Percentiles rank a stretch among this genome's conserved stretches.
Evolutionary conservation across 2,113 vertebrate species (phyloP).

Genomic region (Etheostoma cragini): DNA sequence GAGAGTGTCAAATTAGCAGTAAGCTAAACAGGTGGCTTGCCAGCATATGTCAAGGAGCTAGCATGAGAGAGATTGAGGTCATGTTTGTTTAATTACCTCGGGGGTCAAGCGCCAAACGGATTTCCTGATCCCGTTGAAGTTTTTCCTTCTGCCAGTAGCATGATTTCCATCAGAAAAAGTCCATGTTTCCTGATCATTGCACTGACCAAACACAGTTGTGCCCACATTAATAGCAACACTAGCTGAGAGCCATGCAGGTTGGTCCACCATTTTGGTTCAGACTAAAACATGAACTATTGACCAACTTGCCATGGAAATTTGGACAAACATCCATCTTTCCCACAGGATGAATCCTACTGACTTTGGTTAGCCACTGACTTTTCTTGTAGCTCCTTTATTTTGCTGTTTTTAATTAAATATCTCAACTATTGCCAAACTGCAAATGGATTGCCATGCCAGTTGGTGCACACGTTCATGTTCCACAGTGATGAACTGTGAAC

Average conservation of each 20-base stretch:
- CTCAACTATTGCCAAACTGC: too few species aligned
- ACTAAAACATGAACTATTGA: not conserved
- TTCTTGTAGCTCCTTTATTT: too few species aligned
- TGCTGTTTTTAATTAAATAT: too few species aligned
- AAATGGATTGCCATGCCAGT: not conserved
- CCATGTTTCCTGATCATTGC: not conserved
- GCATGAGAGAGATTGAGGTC: conserved; percentile 74
- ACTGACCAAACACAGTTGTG: not conserved
- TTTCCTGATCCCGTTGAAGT: not conserved
- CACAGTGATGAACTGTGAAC: not conserved
- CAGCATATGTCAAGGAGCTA: conserved; percentile 65
- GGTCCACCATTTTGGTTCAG: too few species aligned
- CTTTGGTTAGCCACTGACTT: too few species aligned
- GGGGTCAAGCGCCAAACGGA: conserved; percentile 69
- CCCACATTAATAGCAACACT: not conserved
- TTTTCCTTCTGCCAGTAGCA: not conserved
- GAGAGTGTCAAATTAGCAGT: conserved; percentile 76
- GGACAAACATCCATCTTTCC: too few species aligned
- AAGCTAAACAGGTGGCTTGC: conserved; percentile 69
- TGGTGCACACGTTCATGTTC: not conserved
- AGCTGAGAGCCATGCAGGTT: not conserved
- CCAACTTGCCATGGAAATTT: not conserved
- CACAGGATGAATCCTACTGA: too few species aligned
- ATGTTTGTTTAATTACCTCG: conserved; percentile 73
- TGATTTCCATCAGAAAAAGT: not conserved